These are phyloP conservation scores for Esox masquinongy DNA, from an alignment of 2,797 vertebrate genomes.

Conservation along the genomic window DNA sequence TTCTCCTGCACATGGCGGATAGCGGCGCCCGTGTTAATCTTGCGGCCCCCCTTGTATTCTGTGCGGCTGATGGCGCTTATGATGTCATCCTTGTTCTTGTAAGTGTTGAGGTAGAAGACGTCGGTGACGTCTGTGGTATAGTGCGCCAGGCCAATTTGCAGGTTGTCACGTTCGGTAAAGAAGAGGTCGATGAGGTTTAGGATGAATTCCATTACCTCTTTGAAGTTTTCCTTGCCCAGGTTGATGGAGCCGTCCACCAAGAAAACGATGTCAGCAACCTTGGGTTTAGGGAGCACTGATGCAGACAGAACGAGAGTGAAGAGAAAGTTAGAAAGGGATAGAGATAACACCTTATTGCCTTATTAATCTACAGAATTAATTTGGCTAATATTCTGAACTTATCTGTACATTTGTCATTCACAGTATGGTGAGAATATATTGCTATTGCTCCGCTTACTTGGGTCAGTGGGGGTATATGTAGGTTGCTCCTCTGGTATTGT, in stretches of 20 bases:
- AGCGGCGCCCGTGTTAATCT: constrained; percentile 84
- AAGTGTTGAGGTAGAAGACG: constrained; percentile 87
- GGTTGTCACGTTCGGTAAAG: constrained; percentile 79
- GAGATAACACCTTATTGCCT: background rate
- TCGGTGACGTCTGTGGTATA: constrained; percentile 89
- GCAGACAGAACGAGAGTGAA: constrained; percentile 20
- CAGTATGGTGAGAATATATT: background rate
- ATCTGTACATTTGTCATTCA: background rate
- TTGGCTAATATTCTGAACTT: background rate
- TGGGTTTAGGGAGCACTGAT: constrained; percentile 36
- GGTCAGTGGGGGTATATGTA: background rate
- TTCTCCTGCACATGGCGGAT: constrained; percentile 81
- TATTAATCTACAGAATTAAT: background rate
- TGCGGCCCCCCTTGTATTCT: constrained; percentile 87
- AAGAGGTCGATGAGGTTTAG: constrained; percentile 83
- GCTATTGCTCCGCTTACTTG: constrained; percentile 57
- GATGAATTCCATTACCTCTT: constrained; percentile 81
- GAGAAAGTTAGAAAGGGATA: background rate
- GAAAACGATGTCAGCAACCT: constrained; percentile 91
- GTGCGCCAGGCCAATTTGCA: constrained; percentile 88
- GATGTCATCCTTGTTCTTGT: constrained; percentile 79
- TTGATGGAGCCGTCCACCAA: constrained; percentile 96
- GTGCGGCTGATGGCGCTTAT: constrained; percentile 76
- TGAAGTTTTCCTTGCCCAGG: constrained; percentile 83
- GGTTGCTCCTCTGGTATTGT: background rate